phyloP scores from a whole-genome alignment of 2,797 vertebrate genomes.

The Ispidina lecontei region DNA sequence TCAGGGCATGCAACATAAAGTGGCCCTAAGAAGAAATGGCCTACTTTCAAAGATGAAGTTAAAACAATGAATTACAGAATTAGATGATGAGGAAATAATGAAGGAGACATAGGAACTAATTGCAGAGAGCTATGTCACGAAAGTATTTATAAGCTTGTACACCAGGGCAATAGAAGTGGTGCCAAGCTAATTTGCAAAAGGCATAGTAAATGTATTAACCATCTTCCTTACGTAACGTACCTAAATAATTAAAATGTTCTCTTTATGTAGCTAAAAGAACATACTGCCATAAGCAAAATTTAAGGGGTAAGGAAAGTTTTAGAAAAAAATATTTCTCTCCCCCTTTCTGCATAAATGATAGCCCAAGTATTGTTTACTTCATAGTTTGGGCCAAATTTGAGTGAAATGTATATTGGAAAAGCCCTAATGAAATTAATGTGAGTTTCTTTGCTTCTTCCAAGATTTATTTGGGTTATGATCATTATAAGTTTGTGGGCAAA shows the following conservation, averaged over 20 bases:
- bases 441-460: neutral
- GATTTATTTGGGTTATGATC: neutral
- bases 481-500: neutral
- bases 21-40: neutral
- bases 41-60: neutral
- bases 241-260: slow-evolving; percentile 42
- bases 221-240: neutral
- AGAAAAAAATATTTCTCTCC: neutral
- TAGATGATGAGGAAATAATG: neutral
- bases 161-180: neutral
- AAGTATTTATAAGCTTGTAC: neutral
- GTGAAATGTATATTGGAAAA: neutral
- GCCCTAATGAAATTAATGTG: neutral
- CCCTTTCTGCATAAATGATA: neutral
- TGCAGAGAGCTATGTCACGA: neutral
- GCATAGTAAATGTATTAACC: neutral
- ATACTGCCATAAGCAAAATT: neutral
- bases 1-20: neutral
- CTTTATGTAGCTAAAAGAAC: neutral
- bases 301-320: neutral
- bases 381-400: neutral
- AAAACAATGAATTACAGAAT: neutral
- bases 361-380: neutral
- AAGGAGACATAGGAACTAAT: neutral
- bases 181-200: neutral